phyloP scores from a whole-genome alignment of 2,113 vertebrate genomes.

The Ranitomeya variabilis region DNA sequence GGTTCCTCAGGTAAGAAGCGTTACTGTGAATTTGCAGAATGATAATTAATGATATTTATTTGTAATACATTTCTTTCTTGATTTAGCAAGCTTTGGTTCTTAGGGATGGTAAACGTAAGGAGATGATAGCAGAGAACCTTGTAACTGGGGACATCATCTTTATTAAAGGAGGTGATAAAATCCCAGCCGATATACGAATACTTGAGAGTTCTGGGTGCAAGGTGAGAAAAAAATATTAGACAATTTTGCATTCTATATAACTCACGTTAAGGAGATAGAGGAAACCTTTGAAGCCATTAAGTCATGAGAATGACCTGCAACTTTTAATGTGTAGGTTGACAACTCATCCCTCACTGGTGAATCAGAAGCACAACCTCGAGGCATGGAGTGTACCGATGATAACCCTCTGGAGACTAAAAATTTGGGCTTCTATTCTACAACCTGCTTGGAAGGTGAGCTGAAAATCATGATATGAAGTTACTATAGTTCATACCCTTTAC shows the following conservation, averaged over 20 bases:
- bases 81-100: constrained; percentile 83
- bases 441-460: constrained; percentile 60
- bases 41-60: neutral
- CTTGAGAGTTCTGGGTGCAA: constrained; percentile 83
- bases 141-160: constrained; percentile 85
- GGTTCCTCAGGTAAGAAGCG: constrained; percentile 77
- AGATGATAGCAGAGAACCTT: constrained; percentile 75
- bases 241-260: neutral
- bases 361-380: constrained; percentile 58
- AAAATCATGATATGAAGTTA: neutral
- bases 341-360: constrained; percentile 71
- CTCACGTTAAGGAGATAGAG: too few relatives aligned
- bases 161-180: constrained; percentile 83
- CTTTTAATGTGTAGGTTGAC: constrained; percentile 65
- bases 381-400: constrained; percentile 56
- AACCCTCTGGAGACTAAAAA: constrained; percentile 61
- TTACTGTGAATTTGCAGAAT: neutral
- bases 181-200: constrained; percentile 82
- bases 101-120: constrained; percentile 78
- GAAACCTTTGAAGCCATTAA: neutral
- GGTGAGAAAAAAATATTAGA: constrained; percentile 63
- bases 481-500: too few relatives aligned
- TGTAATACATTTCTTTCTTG: neutral
- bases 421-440: constrained; percentile 59
- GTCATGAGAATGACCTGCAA: neutral